Base-by-base conservation (phyloP, 2,888 invertebrate genomes). In the Meteorus colon region DNA sequence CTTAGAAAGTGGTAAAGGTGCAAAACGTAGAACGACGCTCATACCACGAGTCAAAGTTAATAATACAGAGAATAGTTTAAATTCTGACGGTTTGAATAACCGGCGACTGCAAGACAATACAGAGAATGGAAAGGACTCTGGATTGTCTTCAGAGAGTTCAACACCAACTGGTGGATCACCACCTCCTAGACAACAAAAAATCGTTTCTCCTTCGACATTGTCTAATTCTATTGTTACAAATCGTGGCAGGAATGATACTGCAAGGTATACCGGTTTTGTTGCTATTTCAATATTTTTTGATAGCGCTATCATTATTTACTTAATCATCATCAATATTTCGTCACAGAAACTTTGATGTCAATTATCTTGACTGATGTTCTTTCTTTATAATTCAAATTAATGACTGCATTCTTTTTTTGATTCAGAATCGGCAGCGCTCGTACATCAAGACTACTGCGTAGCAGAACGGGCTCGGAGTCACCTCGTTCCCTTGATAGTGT, bases 391-490 rank as follows among this genome's bases (percentile, higher is more conserved):
- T 24, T 67, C 67, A 27, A 12, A 67, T 16, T 66, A 66, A 73
- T 14, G 45, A 31, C 34, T 16, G 34, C 48, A 76, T 72, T 72
- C 14, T 79, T 73, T 74, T 48, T 82, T 73, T 81, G 79, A 86
- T 88, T 19, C 86, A 89, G 89, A 81, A 86, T 86, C 76, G 85
- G 84, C 29, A 86, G 84, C 68, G 86, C 84, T 67, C 86, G 88
- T 80, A 87, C 87, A 77, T 84, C 87, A 62, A 86, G 87, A 74
- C 74, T 87, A 59, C 78, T 89, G 79, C 85, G 86, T 75, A 94
- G 92, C 77, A 92, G 93, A 83, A 92, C 93, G 66, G 92, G 92
- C 83, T 93, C 93, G 66, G 91, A 91, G 78, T 91, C 91, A 60
- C 91, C 91, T n/a, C 89, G 90, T 79, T 91, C 91, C 31, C 81